Percentiles rank a stretch among this genome's conserved stretches.
phyloP scores from a whole-genome alignment of 2,113 vertebrate genomes.

The Sebastes schlegelii region DNA sequence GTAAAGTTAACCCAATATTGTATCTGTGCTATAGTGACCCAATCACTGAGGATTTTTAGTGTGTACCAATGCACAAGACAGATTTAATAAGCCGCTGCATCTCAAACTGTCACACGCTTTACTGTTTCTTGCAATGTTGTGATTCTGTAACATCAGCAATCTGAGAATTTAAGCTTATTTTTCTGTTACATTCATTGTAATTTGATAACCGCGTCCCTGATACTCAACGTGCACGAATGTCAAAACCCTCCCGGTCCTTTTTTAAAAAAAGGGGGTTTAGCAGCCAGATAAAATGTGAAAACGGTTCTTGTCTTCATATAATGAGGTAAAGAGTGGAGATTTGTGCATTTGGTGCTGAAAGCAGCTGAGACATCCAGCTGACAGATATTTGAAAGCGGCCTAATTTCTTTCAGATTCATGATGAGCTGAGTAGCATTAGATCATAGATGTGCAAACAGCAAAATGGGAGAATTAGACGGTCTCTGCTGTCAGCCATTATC shows the following conservation, averaged over 20 bases:
- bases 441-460: constrained; percentile 51
- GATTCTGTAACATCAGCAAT: neutral
- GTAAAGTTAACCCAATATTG: neutral
- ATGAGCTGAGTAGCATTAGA: constrained; percentile 59
- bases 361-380: constrained; percentile 52
- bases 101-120: neutral
- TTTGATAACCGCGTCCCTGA: neutral
- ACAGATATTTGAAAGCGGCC: constrained; percentile 61
- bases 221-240: constrained; percentile 10
- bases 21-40: neutral
- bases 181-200: constrained; percentile 15
- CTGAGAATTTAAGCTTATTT: neutral
- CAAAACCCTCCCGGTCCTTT: constrained; percentile 25
- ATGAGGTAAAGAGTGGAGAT: constrained; percentile 40
- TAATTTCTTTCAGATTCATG: constrained; percentile 53
- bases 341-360: constrained; percentile 42
- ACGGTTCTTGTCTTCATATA: constrained; percentile 36
- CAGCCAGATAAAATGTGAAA: constrained; percentile 41
- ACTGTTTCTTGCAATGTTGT: neutral
- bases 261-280: constrained; percentile 7
- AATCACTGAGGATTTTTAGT: neutral
- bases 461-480: constrained; percentile 53
- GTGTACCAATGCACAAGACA: neutral
- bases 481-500: constrained; percentile 58
- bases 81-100: neutral